Evolutionary conservation across 2,797 vertebrate species (phyloP).

Genomic region (Pantherophis vulpinus): DNA sequence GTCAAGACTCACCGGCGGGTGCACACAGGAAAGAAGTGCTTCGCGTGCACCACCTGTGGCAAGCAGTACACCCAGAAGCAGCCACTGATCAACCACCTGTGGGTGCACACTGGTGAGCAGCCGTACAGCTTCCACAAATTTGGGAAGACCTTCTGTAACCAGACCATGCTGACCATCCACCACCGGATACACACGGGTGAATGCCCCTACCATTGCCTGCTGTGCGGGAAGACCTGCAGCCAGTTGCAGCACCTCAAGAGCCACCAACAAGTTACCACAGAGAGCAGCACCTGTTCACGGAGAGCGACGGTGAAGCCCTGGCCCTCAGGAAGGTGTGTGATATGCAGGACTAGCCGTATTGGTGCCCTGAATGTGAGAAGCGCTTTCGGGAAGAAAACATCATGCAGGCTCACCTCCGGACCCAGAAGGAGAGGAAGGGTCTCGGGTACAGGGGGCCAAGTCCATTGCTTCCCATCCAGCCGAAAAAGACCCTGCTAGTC

Average conservation of each 20-base stretch:
- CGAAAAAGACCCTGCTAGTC: too few species aligned
- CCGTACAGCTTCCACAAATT: conserved; percentile 43
- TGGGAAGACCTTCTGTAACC: conserved; percentile 38
- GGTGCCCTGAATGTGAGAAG: conserved; percentile 31
- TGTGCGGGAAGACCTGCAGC: conserved; percentile 48
- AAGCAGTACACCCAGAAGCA: conserved; percentile 48
- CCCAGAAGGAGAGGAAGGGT: not conserved
- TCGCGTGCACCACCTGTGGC: conserved; percentile 42
- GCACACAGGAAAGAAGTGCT: conserved; percentile 34
- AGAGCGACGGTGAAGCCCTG: not conserved
- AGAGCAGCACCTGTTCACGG: not conserved
- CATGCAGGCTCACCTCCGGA: conserved; percentile 13
- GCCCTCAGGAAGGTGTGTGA: conserved; percentile 5
- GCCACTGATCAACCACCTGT: conserved; percentile 46
- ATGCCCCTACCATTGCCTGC: conserved; percentile 46
- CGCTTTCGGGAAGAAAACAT: conserved; percentile 33
- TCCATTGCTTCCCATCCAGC: not conserved
- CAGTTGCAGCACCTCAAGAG: conserved; percentile 48
- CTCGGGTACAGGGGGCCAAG: fast-evolving
- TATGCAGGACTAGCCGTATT: conserved; percentile 30
- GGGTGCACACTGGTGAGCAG: conserved; percentile 40
- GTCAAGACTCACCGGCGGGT: conserved; percentile 42
- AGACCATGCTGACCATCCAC: not conserved
- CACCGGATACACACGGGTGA: conserved; percentile 42
- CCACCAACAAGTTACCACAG: too few species aligned